Base-by-base conservation (phyloP, 2,797 vertebrate species). In the Rhinogobio ventralis region DNA sequence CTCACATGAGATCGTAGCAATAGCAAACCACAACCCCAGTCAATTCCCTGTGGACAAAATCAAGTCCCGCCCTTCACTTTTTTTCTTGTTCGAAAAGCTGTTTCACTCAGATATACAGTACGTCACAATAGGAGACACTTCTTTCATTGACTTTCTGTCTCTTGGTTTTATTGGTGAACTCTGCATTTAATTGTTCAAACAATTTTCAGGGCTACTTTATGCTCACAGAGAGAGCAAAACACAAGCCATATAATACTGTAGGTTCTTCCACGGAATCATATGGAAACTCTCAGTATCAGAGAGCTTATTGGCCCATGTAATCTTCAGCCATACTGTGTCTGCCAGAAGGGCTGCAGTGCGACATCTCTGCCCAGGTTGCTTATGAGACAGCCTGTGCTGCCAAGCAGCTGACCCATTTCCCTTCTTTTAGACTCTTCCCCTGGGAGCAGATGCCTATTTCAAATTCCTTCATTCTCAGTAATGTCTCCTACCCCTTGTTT, bases 221-320 rank as follows among this genome's bases (percentile, higher is more conserved):
- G 14, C 15, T 46, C 4, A 71, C 13, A 46, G 13, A 46, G 10
- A 68, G 10, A 46, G 45, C 3, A 73, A 49, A 72, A 25, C 11
- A 69, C 36, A 69, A n/a, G 67, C 67, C 28, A 11, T 30, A 53
- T 23, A 23, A 23, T 23, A 51, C 14, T 25, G 25, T 10, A 46
- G 42, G n/a, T 64, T 28, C 39, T 64, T 28, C 39, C 81, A 75
- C 5, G 28, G 46, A 55, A 36, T 81, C 67, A 53, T 86, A 79
- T 69, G 69, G 72, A 69, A 81, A 17, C 74, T 81, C 77, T 86
- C 42, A 30, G 55, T 87, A 88, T 88, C 78, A 67, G 72, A 90
- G 88, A 88, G 91, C 90, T 93, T 91, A 92, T 92, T 92, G 93
- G 90, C 88, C 90, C 90, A 90, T 91, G 89, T 93, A 92, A 93